Conservation (phyloP, 1,140 invertebrate genomes). For the Euglossa dilemma region DNA sequence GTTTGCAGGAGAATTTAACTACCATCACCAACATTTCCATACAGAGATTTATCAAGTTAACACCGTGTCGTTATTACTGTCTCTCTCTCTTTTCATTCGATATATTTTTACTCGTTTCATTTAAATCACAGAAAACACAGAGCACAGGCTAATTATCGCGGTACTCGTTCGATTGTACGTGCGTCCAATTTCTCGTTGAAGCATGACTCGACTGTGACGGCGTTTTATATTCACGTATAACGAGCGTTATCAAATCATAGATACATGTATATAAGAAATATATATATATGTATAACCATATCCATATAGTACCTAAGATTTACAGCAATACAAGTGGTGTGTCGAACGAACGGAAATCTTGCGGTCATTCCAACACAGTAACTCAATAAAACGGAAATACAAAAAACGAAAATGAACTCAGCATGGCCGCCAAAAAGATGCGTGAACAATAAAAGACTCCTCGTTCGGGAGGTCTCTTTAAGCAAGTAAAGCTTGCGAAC, state of each 20-base stretch:
- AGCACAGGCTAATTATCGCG: background rate
- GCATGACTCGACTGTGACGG: constrained; percentile 13
- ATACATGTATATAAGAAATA: constrained; percentile 6
- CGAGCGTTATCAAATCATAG: constrained; percentile 28
- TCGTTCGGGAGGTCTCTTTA: constrained; percentile 64
- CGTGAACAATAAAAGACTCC: constrained; percentile 67
- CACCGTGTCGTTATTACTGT: constrained; percentile 29
- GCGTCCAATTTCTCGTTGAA: constrained; percentile 1
- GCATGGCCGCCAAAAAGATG: constrained; percentile 68
- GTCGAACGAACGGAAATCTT: constrained; percentile 74
- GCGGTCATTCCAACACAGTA: constrained; percentile 77
- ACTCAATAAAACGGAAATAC: constrained; percentile 66
- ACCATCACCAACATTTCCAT: constrained; percentile 71
- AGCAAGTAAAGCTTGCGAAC: constrained; percentile 78
- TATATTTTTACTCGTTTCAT: constrained; percentile 10
- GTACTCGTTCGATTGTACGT: constrained; percentile 14
- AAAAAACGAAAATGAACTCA: constrained; percentile 68
- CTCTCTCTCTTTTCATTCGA: constrained; percentile 27
- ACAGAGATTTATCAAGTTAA: constrained; percentile 40
- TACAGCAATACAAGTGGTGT: constrained; percentile 70
- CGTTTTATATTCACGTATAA: constrained; percentile 5
- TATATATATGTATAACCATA: constrained; percentile 39
- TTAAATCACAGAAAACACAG: constrained; percentile 21
- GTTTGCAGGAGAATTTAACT: constrained; percentile 69
- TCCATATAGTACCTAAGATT: constrained; percentile 57